These are phyloP conservation scores for Dastarcus helophoroides DNA, from an alignment of 2,888 invertebrate species.

Conservation along the genomic window DNA sequence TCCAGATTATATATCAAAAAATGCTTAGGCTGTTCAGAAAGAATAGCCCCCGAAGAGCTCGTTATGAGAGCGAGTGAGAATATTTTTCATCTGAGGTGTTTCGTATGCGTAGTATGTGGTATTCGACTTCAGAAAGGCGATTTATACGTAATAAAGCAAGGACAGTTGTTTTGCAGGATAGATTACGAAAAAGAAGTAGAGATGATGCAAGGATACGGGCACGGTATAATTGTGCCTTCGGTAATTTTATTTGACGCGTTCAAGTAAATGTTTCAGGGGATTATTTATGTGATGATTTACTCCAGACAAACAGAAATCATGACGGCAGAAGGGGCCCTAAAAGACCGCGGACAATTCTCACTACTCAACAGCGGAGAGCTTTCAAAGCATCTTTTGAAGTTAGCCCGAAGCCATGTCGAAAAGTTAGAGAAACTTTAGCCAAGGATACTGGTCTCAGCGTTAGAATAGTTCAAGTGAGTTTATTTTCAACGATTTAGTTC, in stretches of 20 bases:
- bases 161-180: conserved; percentile 64
- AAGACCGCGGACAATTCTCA: conserved; percentile 70
- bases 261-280: conserved; percentile 35
- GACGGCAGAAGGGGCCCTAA: conserved; percentile 67
- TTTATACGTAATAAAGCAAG: conserved; percentile 67
- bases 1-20: conserved; percentile 60
- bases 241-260: no score
- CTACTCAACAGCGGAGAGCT: conserved; percentile 69
- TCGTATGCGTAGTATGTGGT: conserved; percentile 68
- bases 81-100: conserved; percentile 70
- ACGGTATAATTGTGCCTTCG: conserved; percentile 34
- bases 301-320: conserved; percentile 42
- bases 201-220: conserved; percentile 52
- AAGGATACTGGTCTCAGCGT: conserved; percentile 77
- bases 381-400: conserved; percentile 80
- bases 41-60: conserved; percentile 62
- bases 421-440: conserved; percentile 69
- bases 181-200: conserved; percentile 74
- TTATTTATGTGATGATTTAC: conserved; percentile 48
- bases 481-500: background rate
- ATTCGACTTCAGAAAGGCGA: conserved; percentile 67
- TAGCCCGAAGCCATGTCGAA: conserved; percentile 73
- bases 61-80: conserved; percentile 66
- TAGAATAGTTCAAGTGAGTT: conserved; percentile 65
- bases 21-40: conserved; percentile 62